Conservation (phyloP, 2,888 invertebrate genomes). For the Leucoma salicis region DNA sequence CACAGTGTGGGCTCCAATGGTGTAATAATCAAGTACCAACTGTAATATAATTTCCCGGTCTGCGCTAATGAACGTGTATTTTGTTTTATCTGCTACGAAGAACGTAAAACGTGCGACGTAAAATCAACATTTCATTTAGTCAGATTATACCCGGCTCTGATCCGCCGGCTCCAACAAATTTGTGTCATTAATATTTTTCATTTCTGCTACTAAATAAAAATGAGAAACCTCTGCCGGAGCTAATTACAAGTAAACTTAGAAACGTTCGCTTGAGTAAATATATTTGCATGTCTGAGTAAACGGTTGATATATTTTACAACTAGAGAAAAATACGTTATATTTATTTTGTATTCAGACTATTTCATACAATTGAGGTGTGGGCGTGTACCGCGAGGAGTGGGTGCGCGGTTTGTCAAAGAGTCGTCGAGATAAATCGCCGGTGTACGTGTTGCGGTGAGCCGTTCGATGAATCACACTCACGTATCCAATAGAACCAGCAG, state of each 20-base stretch:
- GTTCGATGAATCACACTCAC: constrained; percentile 60
- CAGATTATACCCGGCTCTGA: constrained; percentile 41
- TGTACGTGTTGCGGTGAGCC: constrained; percentile 56
- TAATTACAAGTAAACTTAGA: constrained; percentile 25
- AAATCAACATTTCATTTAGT: constrained; percentile 71
- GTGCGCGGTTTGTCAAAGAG: constrained; percentile 46
- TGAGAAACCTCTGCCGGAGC: constrained; percentile 17
- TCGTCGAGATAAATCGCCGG: constrained; percentile 54
- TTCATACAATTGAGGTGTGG: constrained; percentile 35
- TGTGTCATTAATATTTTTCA: constrained; percentile 62
- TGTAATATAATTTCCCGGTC: constrained; percentile 72
- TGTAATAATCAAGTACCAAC: constrained; percentile 69
- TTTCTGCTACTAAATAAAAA: constrained; percentile 42
- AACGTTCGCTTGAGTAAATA: constrained; percentile 13
- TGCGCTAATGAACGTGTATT: constrained; percentile 78
- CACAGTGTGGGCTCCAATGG: constrained; percentile 49
- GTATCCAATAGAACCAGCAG: constrained; percentile 62
- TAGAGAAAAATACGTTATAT: constrained; percentile 27
- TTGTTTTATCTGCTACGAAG: constrained; percentile 71
- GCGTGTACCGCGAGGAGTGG: constrained; percentile 3
- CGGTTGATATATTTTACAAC: neutral
- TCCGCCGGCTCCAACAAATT: constrained; percentile 50
- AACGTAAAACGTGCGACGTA: constrained; percentile 59
- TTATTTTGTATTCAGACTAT: constrained; percentile 44
- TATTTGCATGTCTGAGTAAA: constrained; percentile 10